Evolutionary conservation across 2,797 vertebrate genomes (phyloP).

Genomic region (Siniperca obscura): DNA sequence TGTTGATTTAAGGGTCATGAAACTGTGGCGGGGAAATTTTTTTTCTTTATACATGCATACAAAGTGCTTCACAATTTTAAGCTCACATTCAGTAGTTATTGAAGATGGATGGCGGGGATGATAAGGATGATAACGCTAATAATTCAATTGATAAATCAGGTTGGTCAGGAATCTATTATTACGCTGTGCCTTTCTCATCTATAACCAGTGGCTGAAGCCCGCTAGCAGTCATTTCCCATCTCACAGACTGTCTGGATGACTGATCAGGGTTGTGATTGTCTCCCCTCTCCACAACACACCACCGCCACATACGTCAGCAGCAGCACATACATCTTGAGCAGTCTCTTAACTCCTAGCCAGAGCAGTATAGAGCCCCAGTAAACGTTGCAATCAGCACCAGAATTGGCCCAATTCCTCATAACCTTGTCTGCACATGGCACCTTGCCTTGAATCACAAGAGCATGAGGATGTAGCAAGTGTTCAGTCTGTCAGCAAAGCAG

Average conservation of each 20-base stretch:
- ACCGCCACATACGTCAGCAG: constrained; percentile 71
- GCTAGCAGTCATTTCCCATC: constrained; percentile 83
- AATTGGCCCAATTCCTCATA: constrained; percentile 85
- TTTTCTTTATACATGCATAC: constrained; percentile 17
- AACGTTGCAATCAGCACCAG: constrained; percentile 81
- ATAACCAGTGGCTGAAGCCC: constrained; percentile 79
- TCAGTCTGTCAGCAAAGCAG: constrained; percentile 79
- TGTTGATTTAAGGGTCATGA: constrained; percentile 53
- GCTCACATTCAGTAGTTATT: constrained; percentile 62
- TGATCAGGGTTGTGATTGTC: constrained; percentile 82
- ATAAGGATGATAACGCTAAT: constrained; percentile 75
- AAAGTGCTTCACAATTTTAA: constrained; percentile 50
- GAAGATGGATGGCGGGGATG: constrained; percentile 66
- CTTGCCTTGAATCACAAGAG: constrained; percentile 79
- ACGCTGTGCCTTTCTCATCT: constrained; percentile 75
- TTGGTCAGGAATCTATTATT: constrained; percentile 79
- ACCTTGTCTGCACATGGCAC: constrained; percentile 78
- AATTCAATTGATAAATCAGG: constrained; percentile 80
- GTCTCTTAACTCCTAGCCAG: constrained; percentile 67
- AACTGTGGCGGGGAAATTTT: constrained; percentile 3
- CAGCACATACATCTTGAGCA: constrained; percentile 80
- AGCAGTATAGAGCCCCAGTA: constrained; percentile 71
- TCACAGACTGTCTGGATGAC: constrained; percentile 82
- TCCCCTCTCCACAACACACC: constrained; percentile 68
- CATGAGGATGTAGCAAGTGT: constrained; percentile 65